Percentiles rank a stretch among this genome's conserved stretches.
phyloP scores from a whole-genome alignment of 23 tunicate genomes.

The Trididemnum nubilum region DNA sequence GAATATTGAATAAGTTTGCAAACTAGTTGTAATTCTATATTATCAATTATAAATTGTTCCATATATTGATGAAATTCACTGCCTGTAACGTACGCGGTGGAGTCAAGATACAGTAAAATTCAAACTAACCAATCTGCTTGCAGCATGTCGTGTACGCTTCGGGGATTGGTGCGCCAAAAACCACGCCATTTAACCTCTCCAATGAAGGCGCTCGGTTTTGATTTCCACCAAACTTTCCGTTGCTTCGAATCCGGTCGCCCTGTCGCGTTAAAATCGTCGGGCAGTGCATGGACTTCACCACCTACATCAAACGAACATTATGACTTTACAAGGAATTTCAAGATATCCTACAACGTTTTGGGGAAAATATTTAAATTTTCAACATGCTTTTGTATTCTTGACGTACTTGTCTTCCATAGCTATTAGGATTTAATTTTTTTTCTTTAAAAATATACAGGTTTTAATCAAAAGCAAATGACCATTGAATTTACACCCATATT shows the following conservation, averaged over 20 bases:
- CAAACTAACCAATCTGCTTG: slow-evolving; percentile 52
- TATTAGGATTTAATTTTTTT: too few species aligned
- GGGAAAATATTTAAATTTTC: neutral
- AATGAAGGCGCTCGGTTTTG: slow-evolving; percentile 66
- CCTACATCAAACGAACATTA: slow-evolving; percentile 32
- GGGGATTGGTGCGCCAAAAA: slow-evolving; percentile 72
- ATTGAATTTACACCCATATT: too few species aligned
- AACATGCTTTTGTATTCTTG: neutral
- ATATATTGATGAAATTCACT: too few species aligned
- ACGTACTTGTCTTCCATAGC: too few species aligned
- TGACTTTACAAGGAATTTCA: neutral
- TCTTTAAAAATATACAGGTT: too few species aligned
- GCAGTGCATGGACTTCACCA: slow-evolving; percentile 72
- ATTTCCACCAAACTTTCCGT: slow-evolving; percentile 86
- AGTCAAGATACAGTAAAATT: too few species aligned
- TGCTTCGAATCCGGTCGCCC: slow-evolving; percentile 77
- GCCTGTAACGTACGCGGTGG: too few species aligned
- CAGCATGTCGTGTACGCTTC: slow-evolving; percentile 22
- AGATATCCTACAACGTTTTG: neutral
- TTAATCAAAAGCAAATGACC: too few species aligned
- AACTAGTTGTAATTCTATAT: too few species aligned
- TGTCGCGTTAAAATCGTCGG: slow-evolving; percentile 82
- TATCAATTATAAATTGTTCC: too few species aligned
- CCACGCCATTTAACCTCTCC: slow-evolving; percentile 54
- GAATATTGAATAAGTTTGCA: too few species aligned